Evolutionary conservation across 2,888 invertebrate genomes (phyloP).

Genomic region (Thera britannica): DNA sequence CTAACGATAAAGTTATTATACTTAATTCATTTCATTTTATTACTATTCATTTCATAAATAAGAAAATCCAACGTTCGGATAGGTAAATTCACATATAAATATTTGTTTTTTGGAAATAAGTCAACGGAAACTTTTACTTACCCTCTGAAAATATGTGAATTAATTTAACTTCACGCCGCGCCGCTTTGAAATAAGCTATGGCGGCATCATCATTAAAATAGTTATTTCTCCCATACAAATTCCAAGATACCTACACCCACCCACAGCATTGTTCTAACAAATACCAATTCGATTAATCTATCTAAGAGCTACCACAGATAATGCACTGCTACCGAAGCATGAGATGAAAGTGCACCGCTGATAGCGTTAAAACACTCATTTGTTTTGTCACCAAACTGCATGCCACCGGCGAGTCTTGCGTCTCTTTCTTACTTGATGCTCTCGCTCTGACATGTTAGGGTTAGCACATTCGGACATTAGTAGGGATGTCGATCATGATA

Average conservation of each 20-base stretch:
- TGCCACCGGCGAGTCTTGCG: constrained; percentile 54
- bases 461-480: constrained; percentile 3
- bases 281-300: constrained; percentile 12
- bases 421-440: constrained; percentile 26
- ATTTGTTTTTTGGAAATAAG: too few relatives aligned
- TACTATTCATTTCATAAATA: too few relatives aligned
- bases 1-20: too few relatives aligned
- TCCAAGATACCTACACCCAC: neutral
- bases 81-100: too few relatives aligned
- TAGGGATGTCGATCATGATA: neutral
- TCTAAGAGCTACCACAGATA: constrained; percentile 31
- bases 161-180: too few relatives aligned
- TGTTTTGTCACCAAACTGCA: constrained; percentile 75
- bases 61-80: too few relatives aligned
- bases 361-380: constrained; percentile 85
- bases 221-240: neutral
- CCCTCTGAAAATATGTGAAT: too few relatives aligned
- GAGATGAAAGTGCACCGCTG: constrained; percentile 68
- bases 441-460: constrained; percentile 1
- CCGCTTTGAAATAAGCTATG: too few relatives aligned
- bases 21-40: too few relatives aligned
- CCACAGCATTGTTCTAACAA: neutral
- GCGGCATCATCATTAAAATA: too few relatives aligned
- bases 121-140: too few relatives aligned
- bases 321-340: constrained; percentile 47